Evolutionary conservation across 2,888 invertebrate genomes (phyloP), one percentile per base, ranked within the genome.

Genomic region (Spodoptera picta): DNA sequence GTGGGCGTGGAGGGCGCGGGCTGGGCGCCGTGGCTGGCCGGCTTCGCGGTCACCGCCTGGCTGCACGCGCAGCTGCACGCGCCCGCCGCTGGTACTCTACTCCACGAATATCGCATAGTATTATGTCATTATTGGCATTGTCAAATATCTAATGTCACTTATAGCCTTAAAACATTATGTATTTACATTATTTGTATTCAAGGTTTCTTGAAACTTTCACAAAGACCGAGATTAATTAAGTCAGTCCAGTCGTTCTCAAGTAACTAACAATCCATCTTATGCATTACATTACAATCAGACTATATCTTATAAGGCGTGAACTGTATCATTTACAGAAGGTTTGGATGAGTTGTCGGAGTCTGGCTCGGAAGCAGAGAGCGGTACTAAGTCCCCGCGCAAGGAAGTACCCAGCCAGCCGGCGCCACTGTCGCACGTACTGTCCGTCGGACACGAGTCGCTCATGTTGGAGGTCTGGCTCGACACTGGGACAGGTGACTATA

Each of bases 21-120:
- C 72, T 96, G 96, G 96, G 95, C 95, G 66, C 93, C 96, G 65
- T 96, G 96, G 96, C 82, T 94, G 72, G 92, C 93, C 49, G 96
- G 96, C n/a, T 96, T 96, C 87, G 95, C 96, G 4, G 86, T 94
- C 41, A 90, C 93, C 3, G 83, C 95, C 81, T 96, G 96, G 96
- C 81, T 96, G 73, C 88, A 70, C 86, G 92, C 47, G 10, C 14
- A 12, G 92, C 95, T 76, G 82, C 91, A 55, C 23, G 0, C n/a
- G 43, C 0, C 46, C 11, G 1, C 36, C 7, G 3, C 0, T 0
- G 24, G 24, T 3, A 9, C 45, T 4, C 31, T 2, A 19, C 19
- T 19, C 1, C 1, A 19, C 19, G 1, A 19, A 19, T 19, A 19
- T 19, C 19, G 1, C 19, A 19, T 2, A 2, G 19, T 19, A 1